phyloP scores from a whole-genome alignment of 2,888 invertebrate species.

The Isotomurus palustris region DNA sequence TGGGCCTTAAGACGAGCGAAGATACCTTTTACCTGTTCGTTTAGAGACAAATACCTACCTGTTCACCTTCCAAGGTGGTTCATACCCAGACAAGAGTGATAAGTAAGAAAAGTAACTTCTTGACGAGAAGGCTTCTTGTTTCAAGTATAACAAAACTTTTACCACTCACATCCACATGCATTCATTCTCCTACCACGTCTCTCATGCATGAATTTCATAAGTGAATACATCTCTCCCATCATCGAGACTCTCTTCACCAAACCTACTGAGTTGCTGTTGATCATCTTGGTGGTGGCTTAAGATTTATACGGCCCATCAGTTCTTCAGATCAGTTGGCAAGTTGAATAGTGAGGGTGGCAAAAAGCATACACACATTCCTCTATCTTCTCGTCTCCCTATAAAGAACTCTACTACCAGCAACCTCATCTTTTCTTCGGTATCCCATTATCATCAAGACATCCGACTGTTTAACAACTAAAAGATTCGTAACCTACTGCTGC shows the following conservation, averaged over 20 bases:
- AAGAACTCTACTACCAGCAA: conserved; percentile 3
- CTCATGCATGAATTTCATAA: no score
- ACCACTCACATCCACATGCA: neutral
- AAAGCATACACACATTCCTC: conserved; percentile 10
- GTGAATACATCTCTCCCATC: no score
- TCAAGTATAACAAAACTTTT: conserved; percentile 6
- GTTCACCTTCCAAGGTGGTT: conserved; percentile 34
- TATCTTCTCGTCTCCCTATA: conserved; percentile 15
- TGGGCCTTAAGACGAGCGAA: conserved; percentile 26
- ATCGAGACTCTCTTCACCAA: no score
- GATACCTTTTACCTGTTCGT: conserved; percentile 12
- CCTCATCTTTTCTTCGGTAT: conserved; percentile 17
- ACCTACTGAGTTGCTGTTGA: no score
- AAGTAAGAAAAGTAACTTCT: conserved; percentile 1
- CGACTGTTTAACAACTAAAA: conserved; percentile 16
- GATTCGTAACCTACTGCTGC: conserved; percentile 3
- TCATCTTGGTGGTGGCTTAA: no score
- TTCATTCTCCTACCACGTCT: neutral
- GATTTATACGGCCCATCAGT: conserved; percentile 33
- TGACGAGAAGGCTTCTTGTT: conserved; percentile 13
- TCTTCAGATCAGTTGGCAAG: conserved; percentile 26
- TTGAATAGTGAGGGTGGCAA: conserved; percentile 45
- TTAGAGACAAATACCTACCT: conserved; percentile 20
- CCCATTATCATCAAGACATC: conserved; percentile 32
- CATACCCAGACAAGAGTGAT: no score